These are phyloP conservation scores for Orchesellides sinensis DNA, from an alignment of 2,888 invertebrate genomes.

Conservation along the genomic window DNA sequence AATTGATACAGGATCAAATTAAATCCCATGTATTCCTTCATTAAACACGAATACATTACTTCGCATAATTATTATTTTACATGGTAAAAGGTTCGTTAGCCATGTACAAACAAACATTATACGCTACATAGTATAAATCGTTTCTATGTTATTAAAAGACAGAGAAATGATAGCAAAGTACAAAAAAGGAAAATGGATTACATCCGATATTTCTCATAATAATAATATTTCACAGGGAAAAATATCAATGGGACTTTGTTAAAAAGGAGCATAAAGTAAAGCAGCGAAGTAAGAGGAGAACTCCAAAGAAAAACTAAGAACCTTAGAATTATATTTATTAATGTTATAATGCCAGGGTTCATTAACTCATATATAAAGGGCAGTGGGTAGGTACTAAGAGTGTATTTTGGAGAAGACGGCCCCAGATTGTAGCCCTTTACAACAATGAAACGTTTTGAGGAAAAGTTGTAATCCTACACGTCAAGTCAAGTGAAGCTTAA, in stretches of 20 bases:
- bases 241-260: conserved; percentile 30
- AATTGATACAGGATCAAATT: conserved; percentile 49
- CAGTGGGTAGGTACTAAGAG: neutral
- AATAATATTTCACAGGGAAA: conserved; percentile 1
- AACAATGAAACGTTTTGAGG: neutral
- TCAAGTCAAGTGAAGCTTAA: conserved; percentile 26
- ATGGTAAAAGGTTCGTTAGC: conserved; percentile 1
- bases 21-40: conserved; percentile 36
- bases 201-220: neutral
- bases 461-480: conserved; percentile 41
- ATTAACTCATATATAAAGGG: conserved; percentile 29
- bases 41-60: conserved; percentile 14
- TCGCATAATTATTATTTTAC: neutral
- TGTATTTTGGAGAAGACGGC: no score
- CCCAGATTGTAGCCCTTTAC: neutral
- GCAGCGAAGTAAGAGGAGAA: neutral
- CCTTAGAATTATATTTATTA: conserved; percentile 17
- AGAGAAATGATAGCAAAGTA: neutral
- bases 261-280: conserved; percentile 20
- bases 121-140: no score
- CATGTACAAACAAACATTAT: no score
- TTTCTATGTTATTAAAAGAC: neutral
- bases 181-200: conserved; percentile 15
- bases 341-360: conserved; percentile 23
- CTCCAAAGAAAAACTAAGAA: neutral